Base-by-base conservation (phyloP, 2,888 invertebrate species). In the Arge pagana region DNA sequence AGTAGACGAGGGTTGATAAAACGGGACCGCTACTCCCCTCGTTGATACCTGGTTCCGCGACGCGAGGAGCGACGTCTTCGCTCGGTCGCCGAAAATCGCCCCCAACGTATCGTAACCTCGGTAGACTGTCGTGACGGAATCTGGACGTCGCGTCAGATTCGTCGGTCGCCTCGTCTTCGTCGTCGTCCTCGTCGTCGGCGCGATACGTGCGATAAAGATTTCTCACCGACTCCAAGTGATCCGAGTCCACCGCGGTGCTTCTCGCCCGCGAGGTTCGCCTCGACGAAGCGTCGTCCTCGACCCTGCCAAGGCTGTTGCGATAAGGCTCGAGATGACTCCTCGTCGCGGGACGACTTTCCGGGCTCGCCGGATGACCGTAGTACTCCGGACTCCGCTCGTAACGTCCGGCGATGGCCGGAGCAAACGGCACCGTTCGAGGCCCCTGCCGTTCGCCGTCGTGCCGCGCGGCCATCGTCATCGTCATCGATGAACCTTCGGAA, bases 401-500 rank as follows among this genome's bases (percentile, higher is more conserved):
- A 28, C 18, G 42, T 10, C 18, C 10, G 42, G 11, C 42, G 26
- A 23, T 40, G 11, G 28, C 31, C 8, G 21, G 10, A 4, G 19
- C 13, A 16, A 31, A 33, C n/a, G 33, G 33, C 18, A 16, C 10
- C 10, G 33, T 45, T 39, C 33, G 33, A 3, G 33, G 7, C 30
- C 15, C 10, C 13, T 19, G 6, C 8, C 1, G n/a, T 26, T 26
- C n/a, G 26, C 26, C 7, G 26, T n/a, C 8, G 26, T 26, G n/a
- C n/a, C 26, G 26, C 26, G 26, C 2, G n/a, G 8, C 26, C 26
- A n/a, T 10, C 18, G n/a, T 4, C 19, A n/a, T 30, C 19, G 42
- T 42, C 30, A 42, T 42, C 2, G 19, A 24, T 11, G 45, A 33
- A 45, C 35, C 24, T 45, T 33, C 18, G 5, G 59, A 64, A 23